A percentile compares a stretch with the other conserved stretches of the same genome.
These are phyloP conservation scores for Crypturellus undulatus DNA, from an alignment of 2,113 vertebrate genomes.

Conservation along the genomic window DNA sequence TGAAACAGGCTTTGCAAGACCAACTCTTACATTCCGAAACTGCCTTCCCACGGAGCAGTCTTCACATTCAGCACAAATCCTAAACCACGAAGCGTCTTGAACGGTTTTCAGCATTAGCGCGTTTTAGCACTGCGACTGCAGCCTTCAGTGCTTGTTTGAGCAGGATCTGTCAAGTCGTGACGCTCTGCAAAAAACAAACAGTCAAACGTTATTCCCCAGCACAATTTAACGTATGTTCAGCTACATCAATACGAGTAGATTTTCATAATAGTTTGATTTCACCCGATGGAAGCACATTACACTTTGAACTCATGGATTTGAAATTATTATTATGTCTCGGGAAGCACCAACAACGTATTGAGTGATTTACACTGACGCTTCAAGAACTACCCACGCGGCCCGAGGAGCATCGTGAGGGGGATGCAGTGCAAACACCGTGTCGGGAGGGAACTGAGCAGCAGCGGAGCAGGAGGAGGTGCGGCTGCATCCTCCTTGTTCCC, in stretches of 20 bases:
- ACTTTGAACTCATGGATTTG: not conserved
- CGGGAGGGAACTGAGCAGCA: not conserved
- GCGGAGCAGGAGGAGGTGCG: not conserved
- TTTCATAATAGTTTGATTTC: not conserved
- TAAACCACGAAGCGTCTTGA: not conserved
- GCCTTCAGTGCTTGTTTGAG: not conserved
- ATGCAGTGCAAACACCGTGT: rapidly evolving
- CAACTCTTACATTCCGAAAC: not conserved
- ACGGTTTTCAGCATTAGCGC: not conserved
- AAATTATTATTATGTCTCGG: not conserved
- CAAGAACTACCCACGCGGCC: not conserved
- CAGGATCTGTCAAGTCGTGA: not conserved
- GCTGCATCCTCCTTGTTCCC: too few species aligned
- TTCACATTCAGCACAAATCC: not conserved
- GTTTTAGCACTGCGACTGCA: not conserved
- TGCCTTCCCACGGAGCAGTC: not conserved
- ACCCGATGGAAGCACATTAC: constrained; percentile 14
- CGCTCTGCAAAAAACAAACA: not conserved
- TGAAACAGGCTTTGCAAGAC: not conserved
- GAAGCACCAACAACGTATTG: not conserved
- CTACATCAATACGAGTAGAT: not conserved
- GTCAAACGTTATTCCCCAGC: not conserved
- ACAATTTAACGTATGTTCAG: not conserved
- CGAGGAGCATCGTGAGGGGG: not conserved
- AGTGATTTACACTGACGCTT: constrained; percentile 1